Conservation (phyloP, 2,113 vertebrate genomes). For the Psilopsiagon aymara region DNA sequence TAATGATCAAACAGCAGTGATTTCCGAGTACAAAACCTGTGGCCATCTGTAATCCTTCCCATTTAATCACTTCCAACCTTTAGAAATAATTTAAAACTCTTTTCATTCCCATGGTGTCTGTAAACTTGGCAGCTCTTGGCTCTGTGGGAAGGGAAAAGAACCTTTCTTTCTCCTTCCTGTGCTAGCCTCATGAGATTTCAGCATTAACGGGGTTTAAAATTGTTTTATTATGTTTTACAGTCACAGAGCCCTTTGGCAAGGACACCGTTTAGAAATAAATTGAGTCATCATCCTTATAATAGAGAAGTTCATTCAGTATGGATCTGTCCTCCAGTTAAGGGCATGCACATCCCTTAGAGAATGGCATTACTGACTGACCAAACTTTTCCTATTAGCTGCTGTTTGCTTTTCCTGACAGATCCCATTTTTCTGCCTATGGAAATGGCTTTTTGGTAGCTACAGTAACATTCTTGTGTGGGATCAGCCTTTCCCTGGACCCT, state of each 20-base stretch:
- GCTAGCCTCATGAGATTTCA: not conserved
- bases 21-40: not conserved
- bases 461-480: slow-evolving; percentile 39
- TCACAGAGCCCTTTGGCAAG: slow-evolving; percentile 37
- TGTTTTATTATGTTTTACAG: not conserved
- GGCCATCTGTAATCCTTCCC: not conserved
- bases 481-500: slow-evolving; percentile 44
- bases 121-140: not conserved
- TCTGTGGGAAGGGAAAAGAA: not conserved
- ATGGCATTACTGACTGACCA: not conserved
- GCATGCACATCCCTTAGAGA: not conserved
- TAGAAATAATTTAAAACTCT: not conserved
- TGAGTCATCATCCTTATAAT: not conserved
- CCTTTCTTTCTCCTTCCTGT: not conserved
- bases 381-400: not conserved
- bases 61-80: not conserved
- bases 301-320: slow-evolving; percentile 44
- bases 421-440: slow-evolving; percentile 26
- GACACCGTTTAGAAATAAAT: slow-evolving; percentile 28
- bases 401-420: slow-evolving; percentile 23
- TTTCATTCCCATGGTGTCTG: not conserved
- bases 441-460: slow-evolving; percentile 36
- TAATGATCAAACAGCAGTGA: not conserved
- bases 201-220: not conserved
- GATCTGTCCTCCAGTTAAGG: slow-evolving; percentile 7